A percentile compares a stretch with the other conserved stretches of the same genome.
phyloP scores from a whole-genome alignment of 1,140 invertebrate genomes.

The Drosophila lacertosa region DNA sequence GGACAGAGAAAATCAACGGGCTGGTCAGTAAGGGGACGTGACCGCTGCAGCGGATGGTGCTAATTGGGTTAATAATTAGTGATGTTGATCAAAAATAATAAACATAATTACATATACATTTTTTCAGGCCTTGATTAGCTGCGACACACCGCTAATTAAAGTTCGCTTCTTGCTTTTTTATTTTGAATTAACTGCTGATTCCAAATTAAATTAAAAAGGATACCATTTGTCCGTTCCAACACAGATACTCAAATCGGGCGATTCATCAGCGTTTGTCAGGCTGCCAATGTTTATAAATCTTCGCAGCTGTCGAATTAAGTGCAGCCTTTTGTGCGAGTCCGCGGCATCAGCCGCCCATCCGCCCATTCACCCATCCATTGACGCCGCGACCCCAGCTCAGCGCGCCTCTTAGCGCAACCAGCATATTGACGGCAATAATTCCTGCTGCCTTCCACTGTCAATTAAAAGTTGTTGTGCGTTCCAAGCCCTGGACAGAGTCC shows the following conservation, averaged over 20 bases:
- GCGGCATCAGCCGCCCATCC: neutral
- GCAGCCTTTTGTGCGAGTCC: conserved; percentile 2
- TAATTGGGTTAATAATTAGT: conserved; percentile 31
- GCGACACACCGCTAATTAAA: conserved; percentile 11
- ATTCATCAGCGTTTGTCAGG: conserved; percentile 44
- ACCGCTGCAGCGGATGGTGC: conserved; percentile 16
- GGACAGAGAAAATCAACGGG: neutral
- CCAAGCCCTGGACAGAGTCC: conserved; percentile 1
- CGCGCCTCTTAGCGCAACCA: conserved; percentile 11
- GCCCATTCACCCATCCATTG: neutral
- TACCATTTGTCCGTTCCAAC: neutral
- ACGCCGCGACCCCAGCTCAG: neutral
- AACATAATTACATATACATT: conserved; percentile 20
- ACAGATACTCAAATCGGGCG: conserved; percentile 19
- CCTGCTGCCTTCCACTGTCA: conserved; percentile 66
- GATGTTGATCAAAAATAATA: conserved; percentile 23
- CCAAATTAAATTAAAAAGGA: conserved; percentile 10
- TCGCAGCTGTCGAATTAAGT: conserved; percentile 66
- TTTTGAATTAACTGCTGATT: conserved; percentile 5
- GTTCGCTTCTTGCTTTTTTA: no score
- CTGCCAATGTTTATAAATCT: conserved; percentile 61
- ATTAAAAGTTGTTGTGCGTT: conserved; percentile 53
- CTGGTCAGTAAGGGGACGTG: neutral
- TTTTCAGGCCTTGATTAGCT: conserved; percentile 13
- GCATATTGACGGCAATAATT: conserved; percentile 65